Conservation (phyloP, 2,113 vertebrate genomes). For the Hyla sarda region DNA sequence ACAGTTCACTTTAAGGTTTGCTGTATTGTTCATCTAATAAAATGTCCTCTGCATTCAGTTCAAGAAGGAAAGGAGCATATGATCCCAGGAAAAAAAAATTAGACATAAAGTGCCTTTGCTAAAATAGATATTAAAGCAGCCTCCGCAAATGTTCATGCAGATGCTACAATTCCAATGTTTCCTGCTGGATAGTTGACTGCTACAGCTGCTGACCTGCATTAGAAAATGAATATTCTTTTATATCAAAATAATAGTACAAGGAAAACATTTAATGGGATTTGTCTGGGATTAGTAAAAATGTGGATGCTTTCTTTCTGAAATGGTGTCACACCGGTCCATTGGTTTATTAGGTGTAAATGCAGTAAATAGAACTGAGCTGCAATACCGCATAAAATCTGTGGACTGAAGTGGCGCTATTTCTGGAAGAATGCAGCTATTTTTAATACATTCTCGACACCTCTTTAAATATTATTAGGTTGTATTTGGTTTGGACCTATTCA, state of each 20-base stretch:
- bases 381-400: too few relatives aligned
- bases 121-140: constrained; percentile 4
- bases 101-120: constrained; percentile 2
- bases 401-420: too few relatives aligned
- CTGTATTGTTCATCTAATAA: background rate
- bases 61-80: background rate
- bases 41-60: background rate
- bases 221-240: background rate
- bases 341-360: too few relatives aligned
- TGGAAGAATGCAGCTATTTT: too few relatives aligned
- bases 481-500: too few relatives aligned
- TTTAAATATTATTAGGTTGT: too few relatives aligned
- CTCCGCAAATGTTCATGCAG: background rate
- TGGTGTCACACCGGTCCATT: too few relatives aligned
- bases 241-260: background rate
- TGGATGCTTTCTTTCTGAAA: too few relatives aligned
- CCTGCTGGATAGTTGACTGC: background rate
- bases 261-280: background rate
- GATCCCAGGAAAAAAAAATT: background rate
- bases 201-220: background rate
- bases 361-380: too few relatives aligned
- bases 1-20: too few relatives aligned
- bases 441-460: too few relatives aligned
- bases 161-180: background rate
- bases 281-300: too few relatives aligned